phyloP scores from a whole-genome alignment of 1,140 invertebrate species.

The Diabrotica undecimpunctata region DNA sequence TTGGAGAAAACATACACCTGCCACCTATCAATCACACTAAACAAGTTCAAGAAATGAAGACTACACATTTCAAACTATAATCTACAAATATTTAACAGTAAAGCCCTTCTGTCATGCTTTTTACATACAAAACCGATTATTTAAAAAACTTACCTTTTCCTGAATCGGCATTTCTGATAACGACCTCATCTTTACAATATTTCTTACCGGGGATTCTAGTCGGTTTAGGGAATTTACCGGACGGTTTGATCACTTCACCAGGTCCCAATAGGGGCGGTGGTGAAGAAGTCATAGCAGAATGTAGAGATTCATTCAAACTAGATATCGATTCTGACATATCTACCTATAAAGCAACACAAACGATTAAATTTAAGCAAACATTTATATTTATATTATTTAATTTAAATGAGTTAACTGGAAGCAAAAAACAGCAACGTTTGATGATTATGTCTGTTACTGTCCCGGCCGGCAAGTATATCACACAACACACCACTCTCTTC shows the following conservation, averaged over 20 bases:
- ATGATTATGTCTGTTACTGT: no score
- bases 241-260: slow-evolving; percentile 81
- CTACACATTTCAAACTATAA: no score
- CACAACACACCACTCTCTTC: no score
- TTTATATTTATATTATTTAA: neutral
- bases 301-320: slow-evolving; percentile 40
- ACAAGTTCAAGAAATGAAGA: no score
- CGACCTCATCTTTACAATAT: slow-evolving; percentile 89
- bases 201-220: slow-evolving; percentile 87
- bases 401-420: neutral
- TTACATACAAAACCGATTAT: no score
- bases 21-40: no score
- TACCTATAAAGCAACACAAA: slow-evolving; percentile 29
- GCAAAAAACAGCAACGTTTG: slow-evolving; percentile 3
- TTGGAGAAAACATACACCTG: no score
- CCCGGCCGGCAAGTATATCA: no score
- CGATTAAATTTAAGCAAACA: neutral
- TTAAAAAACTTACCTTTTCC: slow-evolving; percentile 74
- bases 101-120: no score
- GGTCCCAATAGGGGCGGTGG: slow-evolving; percentile 61
- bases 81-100: no score
- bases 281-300: slow-evolving; percentile 48
- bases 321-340: slow-evolving; percentile 41
- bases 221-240: slow-evolving; percentile 83
- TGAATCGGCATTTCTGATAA: slow-evolving; percentile 89